Evolutionary conservation across 2,888 invertebrate genomes (phyloP), one percentile per base, ranked within the genome.

Genomic region (Ornithoptera priamus): DNA sequence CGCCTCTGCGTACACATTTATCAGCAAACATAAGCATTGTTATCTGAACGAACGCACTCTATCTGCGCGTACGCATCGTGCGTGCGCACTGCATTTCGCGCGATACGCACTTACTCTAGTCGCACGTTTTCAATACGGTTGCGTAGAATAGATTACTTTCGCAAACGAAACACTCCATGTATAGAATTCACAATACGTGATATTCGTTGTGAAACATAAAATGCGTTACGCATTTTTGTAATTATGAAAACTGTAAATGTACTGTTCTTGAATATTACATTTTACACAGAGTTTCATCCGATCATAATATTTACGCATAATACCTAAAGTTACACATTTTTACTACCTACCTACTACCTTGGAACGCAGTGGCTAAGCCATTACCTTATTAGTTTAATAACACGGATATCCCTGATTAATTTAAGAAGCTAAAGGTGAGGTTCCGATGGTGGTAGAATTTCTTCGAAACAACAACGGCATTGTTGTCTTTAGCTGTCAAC

Each of bases 211-310:
- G 87, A 88, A 90, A 90, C 78, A 60, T 39, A 71, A 75, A 71
- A 80, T 86, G 90, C 90, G 89, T 89, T 81, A 90, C 89, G 89
- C 90, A 88, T 84, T 83, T 86, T 80, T 84, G 75, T 80, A 82
- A 84, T 79, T 81, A 80, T 81, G 82, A 85, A 83, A 82, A 73
- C 62, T 58, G 50, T 70, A 56, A 63, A 59, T 24, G 53, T 64
- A n/a, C 22, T n/a, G 42, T 65, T 20, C 61, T 65, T 65, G 58
- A 59, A 66, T 30, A 30, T 70, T 59, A 70, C 50, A 66, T 53
- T 62, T 59, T 30, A 30, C 15, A 17, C 58, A 39, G 50, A 39
- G 7, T n/a, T 57, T 22, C 22, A 57, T 57, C 8, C 18, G 1
- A 57, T 8, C 3, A 22, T 57, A 57, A 57, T 4, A 57, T 22